These are phyloP conservation scores for Thunnus maccoyii DNA, from an alignment of 2,113 vertebrate genomes.

Conservation along the genomic window DNA sequence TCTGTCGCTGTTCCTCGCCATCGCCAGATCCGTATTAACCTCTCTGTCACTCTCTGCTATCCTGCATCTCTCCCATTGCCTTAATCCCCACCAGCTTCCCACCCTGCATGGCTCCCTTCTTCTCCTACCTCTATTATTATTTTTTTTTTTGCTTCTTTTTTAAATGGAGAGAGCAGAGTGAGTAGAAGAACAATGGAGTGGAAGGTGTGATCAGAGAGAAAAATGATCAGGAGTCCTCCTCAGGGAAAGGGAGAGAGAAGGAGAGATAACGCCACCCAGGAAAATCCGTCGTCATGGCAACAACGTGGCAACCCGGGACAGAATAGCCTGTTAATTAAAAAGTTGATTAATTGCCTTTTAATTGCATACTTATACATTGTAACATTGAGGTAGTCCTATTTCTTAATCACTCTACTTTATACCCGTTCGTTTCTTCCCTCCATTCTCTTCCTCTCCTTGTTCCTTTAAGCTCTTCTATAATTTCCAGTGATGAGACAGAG, in stretches of 20 bases:
- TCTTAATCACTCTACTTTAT: constrained; percentile 57
- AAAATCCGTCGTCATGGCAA: constrained; percentile 74
- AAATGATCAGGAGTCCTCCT: constrained; percentile 45
- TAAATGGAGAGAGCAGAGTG: constrained; percentile 3
- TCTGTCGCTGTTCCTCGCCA: neutral
- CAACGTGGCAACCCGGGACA: constrained; percentile 66
- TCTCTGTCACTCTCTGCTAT: constrained; percentile 52
- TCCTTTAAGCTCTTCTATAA: constrained; percentile 25
- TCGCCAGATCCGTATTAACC: constrained; percentile 54
- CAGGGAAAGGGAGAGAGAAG: constrained; percentile 16
- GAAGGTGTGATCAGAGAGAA: constrained; percentile 50
- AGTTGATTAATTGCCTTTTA: constrained; percentile 81
- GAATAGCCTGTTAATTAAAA: constrained; percentile 76
- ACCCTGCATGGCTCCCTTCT: neutral
- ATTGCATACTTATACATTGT: constrained; percentile 69
- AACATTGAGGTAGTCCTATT: constrained; percentile 50
- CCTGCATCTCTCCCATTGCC: constrained; percentile 31
- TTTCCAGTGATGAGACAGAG: constrained; percentile 46
- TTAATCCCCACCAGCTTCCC: constrained; percentile 44
- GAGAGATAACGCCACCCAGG: constrained; percentile 44
- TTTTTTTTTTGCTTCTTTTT: neutral
- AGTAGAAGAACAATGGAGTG: constrained; percentile 26
- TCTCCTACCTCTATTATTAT: constrained; percentile 12
- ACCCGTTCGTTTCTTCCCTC: constrained; percentile 4
- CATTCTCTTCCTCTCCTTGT: constrained; percentile 5